A percentile compares a stretch with the other conserved stretches of the same genome.
Conservation (phyloP, 35 echinoderm and acorn worm genomes). For the Apostichopus japonicus region DNA sequence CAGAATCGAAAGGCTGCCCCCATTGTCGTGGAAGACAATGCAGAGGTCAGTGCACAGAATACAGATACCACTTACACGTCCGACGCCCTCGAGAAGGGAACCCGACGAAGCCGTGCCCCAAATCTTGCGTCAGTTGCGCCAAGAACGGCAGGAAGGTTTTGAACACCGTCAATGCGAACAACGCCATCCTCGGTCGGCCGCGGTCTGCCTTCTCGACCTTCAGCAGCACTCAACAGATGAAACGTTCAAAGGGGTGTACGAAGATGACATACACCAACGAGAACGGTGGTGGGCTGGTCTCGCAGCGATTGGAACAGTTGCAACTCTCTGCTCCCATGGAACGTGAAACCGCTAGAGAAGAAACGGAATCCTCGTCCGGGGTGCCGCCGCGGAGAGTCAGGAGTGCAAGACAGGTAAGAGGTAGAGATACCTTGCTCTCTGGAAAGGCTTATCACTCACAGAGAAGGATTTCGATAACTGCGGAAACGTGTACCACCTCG, state of each 20-base stretch:
- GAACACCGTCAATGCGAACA: constrained; percentile 76
- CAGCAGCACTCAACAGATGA: constrained; percentile 73
- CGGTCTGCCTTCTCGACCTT: constrained; percentile 92
- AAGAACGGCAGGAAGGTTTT: constrained; percentile 34
- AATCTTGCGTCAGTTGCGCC: constrained; percentile 82
- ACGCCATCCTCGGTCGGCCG: constrained; percentile 83
- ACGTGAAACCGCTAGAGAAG: background rate
- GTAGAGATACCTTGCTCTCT: constrained; percentile 76
- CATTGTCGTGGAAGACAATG: constrained; percentile 78
- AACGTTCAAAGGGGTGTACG: constrained; percentile 32
- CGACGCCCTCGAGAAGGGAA: constrained; percentile 59
- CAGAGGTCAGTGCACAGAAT: constrained; percentile 83
- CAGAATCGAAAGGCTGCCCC: constrained; percentile 50
- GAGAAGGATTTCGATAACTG: constrained; percentile 79
- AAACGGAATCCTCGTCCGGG: background rate
- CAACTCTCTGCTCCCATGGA: constrained; percentile 60
- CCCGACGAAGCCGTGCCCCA: constrained; percentile 57
- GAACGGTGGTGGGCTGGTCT: constrained; percentile 53
- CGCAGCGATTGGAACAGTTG: constrained; percentile 60
- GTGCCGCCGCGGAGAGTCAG: constrained; percentile 58
- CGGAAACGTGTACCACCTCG: constrained; percentile 69
- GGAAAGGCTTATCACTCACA: constrained; percentile 88
- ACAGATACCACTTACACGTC: constrained; percentile 83
- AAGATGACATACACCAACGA: constrained; percentile 61
- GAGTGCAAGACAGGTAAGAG: constrained; percentile 19